Percentiles rank a stretch among this genome's conserved stretches.
Conservation (phyloP, 2,888 invertebrate species). For the Exephanes ischioxanthus region DNA sequence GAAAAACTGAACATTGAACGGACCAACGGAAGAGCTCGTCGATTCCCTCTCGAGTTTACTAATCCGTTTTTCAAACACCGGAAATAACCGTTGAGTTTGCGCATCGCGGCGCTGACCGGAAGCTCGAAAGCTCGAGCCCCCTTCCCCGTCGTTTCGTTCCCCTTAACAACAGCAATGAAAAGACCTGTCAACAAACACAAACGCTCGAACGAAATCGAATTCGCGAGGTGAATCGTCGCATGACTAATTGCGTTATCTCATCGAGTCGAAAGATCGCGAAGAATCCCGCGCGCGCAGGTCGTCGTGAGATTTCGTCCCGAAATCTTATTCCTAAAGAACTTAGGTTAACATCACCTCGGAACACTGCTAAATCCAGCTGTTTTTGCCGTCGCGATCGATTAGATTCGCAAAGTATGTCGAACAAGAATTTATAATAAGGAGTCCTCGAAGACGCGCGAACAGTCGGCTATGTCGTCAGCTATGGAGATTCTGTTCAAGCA, state of each 20-base stretch:
- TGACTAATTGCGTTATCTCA: slow-evolving; percentile 31
- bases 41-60: neutral
- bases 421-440: slow-evolving; percentile 56
- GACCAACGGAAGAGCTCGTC: neutral
- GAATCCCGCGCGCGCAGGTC: neutral
- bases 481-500: slow-evolving; percentile 90
- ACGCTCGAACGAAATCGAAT: neutral
- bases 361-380: neutral
- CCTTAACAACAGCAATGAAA: slow-evolving; percentile 18
- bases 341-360: neutral
- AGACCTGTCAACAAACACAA: slow-evolving; percentile 50
- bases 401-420: slow-evolving; percentile 17
- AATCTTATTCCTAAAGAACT: neutral
- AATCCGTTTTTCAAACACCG: neutral
- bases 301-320: neutral
- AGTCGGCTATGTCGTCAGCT: slow-evolving; percentile 86
- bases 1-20: neutral
- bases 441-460: slow-evolving; percentile 30
- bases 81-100: neutral
- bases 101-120: neutral
- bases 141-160: neutral
- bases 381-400: neutral
- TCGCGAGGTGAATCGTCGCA: slow-evolving; percentile 8
- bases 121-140: neutral
- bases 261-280: slow-evolving; percentile 12